Evolutionary conservation across 2,888 invertebrate species (phyloP), one percentile per base, ranked within the genome.

Genomic region (Catocala fraxini): DNA sequence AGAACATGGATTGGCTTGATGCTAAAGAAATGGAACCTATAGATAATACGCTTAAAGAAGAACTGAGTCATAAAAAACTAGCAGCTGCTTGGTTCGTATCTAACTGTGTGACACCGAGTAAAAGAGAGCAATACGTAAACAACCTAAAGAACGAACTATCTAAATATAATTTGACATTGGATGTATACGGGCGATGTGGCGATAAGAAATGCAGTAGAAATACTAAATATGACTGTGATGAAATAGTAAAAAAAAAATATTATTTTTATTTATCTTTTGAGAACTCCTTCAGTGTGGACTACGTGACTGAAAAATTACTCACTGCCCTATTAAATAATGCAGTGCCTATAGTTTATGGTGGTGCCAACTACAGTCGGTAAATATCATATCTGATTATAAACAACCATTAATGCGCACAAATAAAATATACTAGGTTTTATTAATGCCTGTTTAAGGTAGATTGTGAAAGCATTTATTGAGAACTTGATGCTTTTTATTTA

Each of bases 201-300:
- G 61, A 68, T 9, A 39, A 39, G 35, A 39, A 6, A 39, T 39
- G 35, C 9, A 39, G 35, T 39, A 39, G 35, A 39, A 39, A 7
- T 39, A 39, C 1, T 2, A 39, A 4, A 6, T 5, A 34, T 34
- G 6, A 33, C 1, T 54, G 53, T 54, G 0, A 7, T 4, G 7
- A 6, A 13, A 9, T 51, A 11, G 9, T 59, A 35, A 48, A 59
- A 10, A 41, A 10, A 34, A 4, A 77, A 52, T 90, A 90, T 66
- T 89, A 83, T 67, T 91, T 91, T 56, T 91, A 90, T 70, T 77
- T 91, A 12, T 78, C 90, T 0, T 88, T 91, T 56, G 91, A 91
- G 60, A 90, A 90, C 63, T 86, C 90, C 0, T 83, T 89, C 13
- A 80, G 78, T 35, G 83, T 84, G 57, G 90, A 91, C 67, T 91